Percentiles rank a stretch among this genome's conserved stretches.
Conservation (phyloP, 2,797 vertebrate species). For the Enteromius viviparus region DNA sequence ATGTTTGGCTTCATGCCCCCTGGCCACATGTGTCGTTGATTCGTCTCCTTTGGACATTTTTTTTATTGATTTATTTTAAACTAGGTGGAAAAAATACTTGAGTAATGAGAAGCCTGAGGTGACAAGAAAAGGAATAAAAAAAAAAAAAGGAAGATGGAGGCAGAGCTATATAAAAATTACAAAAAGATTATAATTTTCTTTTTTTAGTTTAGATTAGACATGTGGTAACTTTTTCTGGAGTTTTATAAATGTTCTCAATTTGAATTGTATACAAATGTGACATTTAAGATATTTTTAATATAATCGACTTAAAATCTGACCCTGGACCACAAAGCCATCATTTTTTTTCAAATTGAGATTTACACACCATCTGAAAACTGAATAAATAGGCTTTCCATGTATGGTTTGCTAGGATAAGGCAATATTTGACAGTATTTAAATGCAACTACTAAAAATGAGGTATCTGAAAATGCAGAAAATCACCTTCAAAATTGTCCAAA, state of each 20-base stretch:
- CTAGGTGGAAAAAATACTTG: slow-evolving; percentile 72
- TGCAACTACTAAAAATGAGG: no score
- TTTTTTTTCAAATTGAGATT: no score
- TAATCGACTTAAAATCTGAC: not conserved
- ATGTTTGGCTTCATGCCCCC: slow-evolving; percentile 61
- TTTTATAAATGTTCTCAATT: not conserved
- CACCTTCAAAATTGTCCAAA: no score
- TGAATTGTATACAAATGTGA: not conserved
- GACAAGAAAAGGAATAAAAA: slow-evolving; percentile 38
- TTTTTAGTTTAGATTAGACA: not conserved
- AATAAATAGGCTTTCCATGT: no score
- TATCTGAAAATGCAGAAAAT: no score
- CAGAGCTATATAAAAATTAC: not conserved
- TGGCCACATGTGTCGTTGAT: slow-evolving; percentile 70
- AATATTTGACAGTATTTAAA: no score
- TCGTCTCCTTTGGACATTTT: slow-evolving; percentile 71
- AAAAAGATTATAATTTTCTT: not conserved
- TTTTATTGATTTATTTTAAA: slow-evolving; percentile 81
- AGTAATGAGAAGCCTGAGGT: slow-evolving; percentile 68
- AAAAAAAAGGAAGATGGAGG: slow-evolving; percentile 25
- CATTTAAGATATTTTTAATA: not conserved
- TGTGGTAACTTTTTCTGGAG: not conserved
- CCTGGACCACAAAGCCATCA: no score
- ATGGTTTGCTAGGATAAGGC: no score
- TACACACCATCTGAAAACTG: no score